phyloP scores from a whole-genome alignment of 1,140 invertebrate genomes.

The Bradynema listronoti region DNA sequence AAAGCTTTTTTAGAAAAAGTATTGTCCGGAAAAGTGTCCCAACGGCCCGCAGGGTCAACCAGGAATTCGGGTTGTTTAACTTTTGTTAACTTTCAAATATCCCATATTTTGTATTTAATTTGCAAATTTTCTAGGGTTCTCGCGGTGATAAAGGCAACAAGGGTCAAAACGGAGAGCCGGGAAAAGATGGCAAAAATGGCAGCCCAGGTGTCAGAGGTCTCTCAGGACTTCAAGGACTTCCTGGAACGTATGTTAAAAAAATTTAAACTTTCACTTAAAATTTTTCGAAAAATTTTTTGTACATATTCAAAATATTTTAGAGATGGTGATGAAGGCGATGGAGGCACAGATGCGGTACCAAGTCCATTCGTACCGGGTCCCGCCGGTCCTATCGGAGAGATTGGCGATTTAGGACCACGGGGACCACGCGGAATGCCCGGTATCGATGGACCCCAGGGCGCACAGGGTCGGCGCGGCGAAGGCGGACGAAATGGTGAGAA shows the following conservation, averaged over 20 bases:
- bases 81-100: not conserved
- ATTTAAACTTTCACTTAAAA: not conserved
- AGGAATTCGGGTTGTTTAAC: constrained; percentile 21
- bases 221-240: constrained; percentile 29
- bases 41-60: constrained; percentile 27
- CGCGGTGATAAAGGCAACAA: constrained; percentile 35
- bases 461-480: constrained; percentile 21
- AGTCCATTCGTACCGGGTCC: constrained; percentile 29
- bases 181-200: constrained; percentile 31
- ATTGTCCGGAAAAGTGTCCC: constrained; percentile 41
- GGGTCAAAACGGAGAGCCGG: constrained; percentile 20
- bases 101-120: too few species aligned
- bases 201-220: constrained; percentile 24
- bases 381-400: constrained; percentile 19
- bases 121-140: constrained; percentile 38
- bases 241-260: constrained; percentile 27
- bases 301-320: constrained; percentile 1
- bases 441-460: constrained; percentile 39
- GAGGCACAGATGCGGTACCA: constrained; percentile 25
- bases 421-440: constrained; percentile 26
- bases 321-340: constrained; percentile 36
- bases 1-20: constrained; percentile 42
- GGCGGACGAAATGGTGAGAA: constrained; percentile 23
- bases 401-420: too few species aligned
- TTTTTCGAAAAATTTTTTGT: not conserved